Evolutionary conservation across 2,113 vertebrate genomes (phyloP).

Genomic region (Ptychochromis oligacanthus): DNA sequence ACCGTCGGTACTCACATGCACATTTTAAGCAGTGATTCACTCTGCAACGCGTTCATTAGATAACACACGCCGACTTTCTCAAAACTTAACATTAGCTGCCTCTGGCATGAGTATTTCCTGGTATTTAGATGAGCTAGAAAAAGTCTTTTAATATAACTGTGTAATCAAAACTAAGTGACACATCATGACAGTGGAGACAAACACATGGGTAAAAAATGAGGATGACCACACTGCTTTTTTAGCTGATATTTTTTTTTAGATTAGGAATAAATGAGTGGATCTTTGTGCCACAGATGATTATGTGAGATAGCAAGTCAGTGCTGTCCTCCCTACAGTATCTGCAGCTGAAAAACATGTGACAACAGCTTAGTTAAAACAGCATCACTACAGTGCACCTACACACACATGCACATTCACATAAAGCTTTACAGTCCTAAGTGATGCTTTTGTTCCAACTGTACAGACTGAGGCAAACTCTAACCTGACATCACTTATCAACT

Average conservation of each 20-base stretch:
- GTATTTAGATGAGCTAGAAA: not conserved
- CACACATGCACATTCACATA: not conserved
- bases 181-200: not conserved
- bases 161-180: not conserved
- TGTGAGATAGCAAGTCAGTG: not conserved
- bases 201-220: not conserved
- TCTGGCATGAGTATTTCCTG: not conserved
- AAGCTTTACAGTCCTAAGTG: not conserved
- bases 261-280: not conserved
- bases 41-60: constrained; percentile 31
- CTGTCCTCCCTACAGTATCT: not conserved
- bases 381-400: not conserved
- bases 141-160: not conserved
- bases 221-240: not conserved
- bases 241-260: not conserved
- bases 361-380: not conserved
- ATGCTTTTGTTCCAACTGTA: no score
- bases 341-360: not conserved
- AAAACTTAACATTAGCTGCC: not conserved
- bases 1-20: not conserved
- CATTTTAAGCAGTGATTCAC: constrained; percentile 34
- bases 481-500: not conserved
- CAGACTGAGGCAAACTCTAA: not conserved
- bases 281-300: not conserved
- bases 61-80: constrained; percentile 7